phyloP scores from a whole-genome alignment of 2,888 invertebrate species.

The Scaptomyza caliginosa region DNA sequence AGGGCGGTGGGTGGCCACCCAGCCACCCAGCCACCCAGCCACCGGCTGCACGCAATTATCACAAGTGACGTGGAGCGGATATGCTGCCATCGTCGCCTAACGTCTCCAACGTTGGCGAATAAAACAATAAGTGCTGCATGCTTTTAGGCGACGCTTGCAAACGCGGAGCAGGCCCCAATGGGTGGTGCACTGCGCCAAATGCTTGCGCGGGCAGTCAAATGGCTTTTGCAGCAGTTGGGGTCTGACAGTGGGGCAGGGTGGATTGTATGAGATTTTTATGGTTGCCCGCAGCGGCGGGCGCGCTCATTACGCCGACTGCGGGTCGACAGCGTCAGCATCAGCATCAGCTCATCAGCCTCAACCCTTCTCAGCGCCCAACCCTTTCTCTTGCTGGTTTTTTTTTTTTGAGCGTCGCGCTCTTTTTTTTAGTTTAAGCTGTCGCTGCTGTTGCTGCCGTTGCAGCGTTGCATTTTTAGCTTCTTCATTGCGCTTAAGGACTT shows the following conservation, averaged over 20 bases:
- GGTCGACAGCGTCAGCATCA: constrained; percentile 43
- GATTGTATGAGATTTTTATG: constrained; percentile 61
- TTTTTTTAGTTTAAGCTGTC: constrained; percentile 69
- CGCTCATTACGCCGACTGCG: constrained; percentile 72
- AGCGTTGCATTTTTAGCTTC: constrained; percentile 79
- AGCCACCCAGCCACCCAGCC: too few relatives aligned
- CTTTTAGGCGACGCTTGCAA: constrained; percentile 55
- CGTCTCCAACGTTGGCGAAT: constrained; percentile 58
- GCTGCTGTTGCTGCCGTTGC: constrained; percentile 32
- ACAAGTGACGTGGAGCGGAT: constrained; percentile 79
- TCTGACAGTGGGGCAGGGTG: not conserved
- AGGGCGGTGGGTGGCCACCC: too few relatives aligned
- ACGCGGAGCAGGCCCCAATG: constrained; percentile 10
- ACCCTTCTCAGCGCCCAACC: constrained; percentile 54
- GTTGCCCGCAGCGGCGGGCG: constrained; percentile 72
- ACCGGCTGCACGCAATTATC: constrained; percentile 77
- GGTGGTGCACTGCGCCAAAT: constrained; percentile 67
- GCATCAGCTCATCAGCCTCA: constrained; percentile 64
- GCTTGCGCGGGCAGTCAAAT: constrained; percentile 59
- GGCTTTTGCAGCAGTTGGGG: constrained; percentile 16
- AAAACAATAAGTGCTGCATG: constrained; percentile 78
- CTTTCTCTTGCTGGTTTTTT: not conserved
- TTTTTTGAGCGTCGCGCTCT: constrained; percentile 34
- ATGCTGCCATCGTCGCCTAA: constrained; percentile 59
- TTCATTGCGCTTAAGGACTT: constrained; percentile 83